Base-by-base conservation (phyloP, 2,797 vertebrate genomes). In the Ambastaia sidthimunki region DNA sequence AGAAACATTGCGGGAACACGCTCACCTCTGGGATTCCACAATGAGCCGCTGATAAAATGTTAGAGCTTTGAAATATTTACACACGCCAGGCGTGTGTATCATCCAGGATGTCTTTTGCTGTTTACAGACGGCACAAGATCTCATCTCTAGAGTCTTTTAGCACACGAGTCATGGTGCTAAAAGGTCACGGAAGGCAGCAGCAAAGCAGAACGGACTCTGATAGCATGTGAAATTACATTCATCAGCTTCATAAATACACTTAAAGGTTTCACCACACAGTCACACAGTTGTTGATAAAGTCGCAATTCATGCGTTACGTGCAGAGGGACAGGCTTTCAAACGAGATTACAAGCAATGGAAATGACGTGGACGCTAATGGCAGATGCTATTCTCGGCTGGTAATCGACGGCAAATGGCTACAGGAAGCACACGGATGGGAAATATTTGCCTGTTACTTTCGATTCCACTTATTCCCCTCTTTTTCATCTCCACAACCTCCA, bases 351-450 rank as follows among this genome's bases (percentile, higher is more conserved):
- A 55, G 54, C 0, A 4, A 62, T 71, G 76, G 67, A 80, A 83
- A 85, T 85, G 81, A 82, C 62, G 54, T 77, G 74, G 31, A 52
- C 37, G 10, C 71, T 86, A 86, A 86, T 85, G 76, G 85, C 11
- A 47, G 68, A 80, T 71, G 52, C 81, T 82, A 85, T 86, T 83
- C 82, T 86, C 65, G 73, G 79, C 71, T 62, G n/a, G 50, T 76
- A 85, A 86, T 83, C 73, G 25, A 54, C 13, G 73, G 63, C 63
- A 79, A 80, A 83, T 79, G 79, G 81, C 82, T 79, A 70, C 62
- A 75, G 75, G 62, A 83, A 81, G 73, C 67, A 16, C 9, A 67
- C 31, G 37, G 71, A 74, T 52, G 47, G 75, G 81, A 62, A 77
- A 72, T 71, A 83, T 83, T 71, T 81, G 60, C 82, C 76, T 19